Base-by-base conservation (phyloP, 35 echinoderm and acorn worm genomes). In the Diadema setosum region DNA sequence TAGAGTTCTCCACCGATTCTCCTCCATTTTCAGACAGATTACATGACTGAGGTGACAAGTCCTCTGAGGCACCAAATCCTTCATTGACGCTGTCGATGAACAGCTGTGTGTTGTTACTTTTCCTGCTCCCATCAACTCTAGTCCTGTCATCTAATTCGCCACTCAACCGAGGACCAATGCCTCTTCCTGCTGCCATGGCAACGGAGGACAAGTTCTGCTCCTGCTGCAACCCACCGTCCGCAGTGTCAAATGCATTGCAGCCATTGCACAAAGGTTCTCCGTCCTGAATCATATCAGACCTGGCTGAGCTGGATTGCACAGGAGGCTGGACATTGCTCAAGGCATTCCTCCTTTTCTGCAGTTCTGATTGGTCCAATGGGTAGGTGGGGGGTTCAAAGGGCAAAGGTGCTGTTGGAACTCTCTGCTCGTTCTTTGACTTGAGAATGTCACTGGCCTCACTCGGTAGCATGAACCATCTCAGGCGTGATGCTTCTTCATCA, bases 381-480 rank as follows among this genome's bases (percentile, higher is more conserved):
- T 87, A 87, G 17, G 46, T 46, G 5, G 91, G 75, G 46, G 95
- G 91, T 57, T 90, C 80, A 87, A 97, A 93, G 31, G 91, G 91
- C 50, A 93, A 39, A 9, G 34, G 81, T 41, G 75, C 55, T 34
- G 41, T 8, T 29, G 17, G 56, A 43, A 15, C 12, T 41, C 3
- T 69, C 6, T 70, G 40, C 27, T 44, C 23, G 5, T 21, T 82
- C 80, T 67, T 81, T 65, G 12, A 58, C 27, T 78, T 78, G 1
- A 94, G 42, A 0, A 94, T 37, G 25, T 75, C 20, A 3, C 75
- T 18, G 25, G 95, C 95, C 82, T 98, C 95, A 91, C 95, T 94
- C 3, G 95, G 95, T 18, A 94, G 44, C 87, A 98, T 88, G 43
- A 98, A 98, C 95, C 91, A 94, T 48, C 91, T 65, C 1, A 98